Base-by-base conservation (phyloP, 2,113 vertebrate genomes). In the Falco punctatus region DNA sequence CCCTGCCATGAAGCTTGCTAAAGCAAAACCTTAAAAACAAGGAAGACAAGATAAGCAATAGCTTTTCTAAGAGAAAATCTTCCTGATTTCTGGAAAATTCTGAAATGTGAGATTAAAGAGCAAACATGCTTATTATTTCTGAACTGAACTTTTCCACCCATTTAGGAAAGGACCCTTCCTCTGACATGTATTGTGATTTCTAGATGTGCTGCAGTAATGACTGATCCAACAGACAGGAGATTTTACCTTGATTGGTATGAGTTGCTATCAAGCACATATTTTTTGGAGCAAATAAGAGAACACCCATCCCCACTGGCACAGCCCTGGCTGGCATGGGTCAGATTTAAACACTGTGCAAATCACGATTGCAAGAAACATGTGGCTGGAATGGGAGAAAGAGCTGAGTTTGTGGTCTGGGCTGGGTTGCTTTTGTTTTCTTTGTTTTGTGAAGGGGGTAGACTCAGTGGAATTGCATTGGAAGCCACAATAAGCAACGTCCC, bases 1-100 rank as follows among this genome's bases (percentile, higher is more conserved):
- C 64, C 64, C 40, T 46, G 33, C 64, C 35, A 67, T 71, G 46
- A 81, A 92, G 54, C 16, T 87, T 90, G 42, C 61, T 80, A 80
- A 70, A 95, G 72, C 30, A 55, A 67, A 87, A 78, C 49, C 73
- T 93, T 92, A 87, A 91, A 94, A 94, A 85, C 72, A 88, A 90
- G 52, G 44, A 94, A 93, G 75, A 70, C 18, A 64, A 59, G 24
- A 33, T 61, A 88, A 96, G 55, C 48, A 69, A 92, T 73, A 65
- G 18, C 24, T 71, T 88, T 88, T 79, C 32, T 59, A 79, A 64
- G 46, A 62, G 64, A 90, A 83, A 78, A 51, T 33, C 67, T 65
- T n/a, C 30, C 23, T 35, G 10, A 85, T 38, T 54, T 62, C 40
- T 52, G 23, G 28, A 13, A 96, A 78, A 67, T 38, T 73, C n/a